Evolutionary conservation across 2,113 vertebrate species (phyloP), one percentile per base, ranked within the genome.

Genomic region (Podocnemis expansa): DNA sequence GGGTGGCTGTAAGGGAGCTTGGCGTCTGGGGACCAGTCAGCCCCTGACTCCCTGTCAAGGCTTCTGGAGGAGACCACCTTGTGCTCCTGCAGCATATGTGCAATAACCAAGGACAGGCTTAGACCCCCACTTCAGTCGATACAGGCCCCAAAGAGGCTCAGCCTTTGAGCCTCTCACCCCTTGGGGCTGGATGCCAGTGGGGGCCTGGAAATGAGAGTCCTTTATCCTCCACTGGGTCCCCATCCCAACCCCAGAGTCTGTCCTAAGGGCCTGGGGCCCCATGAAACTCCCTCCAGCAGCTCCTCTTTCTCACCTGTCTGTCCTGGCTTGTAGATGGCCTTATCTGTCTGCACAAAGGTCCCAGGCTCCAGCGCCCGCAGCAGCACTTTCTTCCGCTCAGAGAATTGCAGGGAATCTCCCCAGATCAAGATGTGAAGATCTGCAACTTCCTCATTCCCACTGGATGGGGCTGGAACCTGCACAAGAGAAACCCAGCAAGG

Each of bases 391-490:
- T 13, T 78, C 41, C 10, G 3, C 47, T 84, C 2, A 5, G n/a
- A 84, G 10, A 87, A 31, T n/a, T 45, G 19, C 87, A 92, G 90
- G 49, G 90, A 89, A 19, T 51, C 49, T 90, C 84, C 87, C 10
- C 43, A 45, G 73, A 91, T 75, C 21, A 78, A 83, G 83, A 91
- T 0, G 34, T 89, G 87, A 14, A 94, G 22, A 11, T 8, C 2
- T 0, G 38, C 93, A 0, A 17, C 3, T 45, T 91, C 21, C 0
- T 54, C 0, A 5, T 1, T 10, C 3, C 1, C 0, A 27, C 2
- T 5, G 3, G 49, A 11, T 7, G 17, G 27, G 25, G 13, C 4
- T 47, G 90, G 56, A 14, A 51, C 4, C 90, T 94, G 76, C 2
- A 34, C 17, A 24, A 2, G 0, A 63, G 29, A 84, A 80, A 47